Conservation (phyloP, 2,113 vertebrate genomes). For the Arenaria interpres region DNA sequence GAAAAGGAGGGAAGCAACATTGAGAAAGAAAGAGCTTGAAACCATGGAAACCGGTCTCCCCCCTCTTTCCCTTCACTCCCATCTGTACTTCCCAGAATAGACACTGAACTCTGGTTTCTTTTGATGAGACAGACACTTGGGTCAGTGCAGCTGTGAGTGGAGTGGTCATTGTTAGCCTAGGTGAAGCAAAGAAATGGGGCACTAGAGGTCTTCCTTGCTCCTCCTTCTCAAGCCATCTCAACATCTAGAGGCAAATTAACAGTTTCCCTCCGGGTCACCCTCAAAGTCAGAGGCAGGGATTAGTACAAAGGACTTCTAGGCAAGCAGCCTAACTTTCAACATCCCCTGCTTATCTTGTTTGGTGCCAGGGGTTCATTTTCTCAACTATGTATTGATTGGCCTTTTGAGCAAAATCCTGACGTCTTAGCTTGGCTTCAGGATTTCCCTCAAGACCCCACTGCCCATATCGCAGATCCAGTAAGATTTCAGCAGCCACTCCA, state of each 20-base stretch:
- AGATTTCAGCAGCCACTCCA: slow-evolving; percentile 28
- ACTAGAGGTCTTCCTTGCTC: background rate
- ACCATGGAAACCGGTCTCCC: slow-evolving; percentile 66
- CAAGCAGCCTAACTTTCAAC: slow-evolving; percentile 22
- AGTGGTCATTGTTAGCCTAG: background rate
- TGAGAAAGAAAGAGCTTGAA: slow-evolving; percentile 30
- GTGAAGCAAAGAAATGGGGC: background rate
- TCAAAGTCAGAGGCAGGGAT: background rate
- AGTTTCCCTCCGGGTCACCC: background rate
- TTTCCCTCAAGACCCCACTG: slow-evolving; percentile 34
- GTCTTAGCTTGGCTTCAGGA: slow-evolving; percentile 21
- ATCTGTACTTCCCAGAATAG: slow-evolving; percentile 68
- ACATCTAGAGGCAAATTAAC: slow-evolving; percentile 4
- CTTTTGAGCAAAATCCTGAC: slow-evolving; percentile 20
- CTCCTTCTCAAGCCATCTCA: background rate
- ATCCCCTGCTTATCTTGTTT: background rate
- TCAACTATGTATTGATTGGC: background rate
- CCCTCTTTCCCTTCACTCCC: slow-evolving; percentile 13
- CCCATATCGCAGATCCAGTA: background rate
- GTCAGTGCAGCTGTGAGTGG: slow-evolving; percentile 26
- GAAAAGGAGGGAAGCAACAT: slow-evolving; percentile 32
- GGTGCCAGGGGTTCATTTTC: slow-evolving; percentile 28
- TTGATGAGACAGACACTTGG: slow-evolving; percentile 38
- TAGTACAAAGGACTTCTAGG: background rate
- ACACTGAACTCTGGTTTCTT: slow-evolving; percentile 51